These are phyloP conservation scores for Cherax quadricarinatus DNA, from an alignment of 1,140 invertebrate species.

Conservation along the genomic window DNA sequence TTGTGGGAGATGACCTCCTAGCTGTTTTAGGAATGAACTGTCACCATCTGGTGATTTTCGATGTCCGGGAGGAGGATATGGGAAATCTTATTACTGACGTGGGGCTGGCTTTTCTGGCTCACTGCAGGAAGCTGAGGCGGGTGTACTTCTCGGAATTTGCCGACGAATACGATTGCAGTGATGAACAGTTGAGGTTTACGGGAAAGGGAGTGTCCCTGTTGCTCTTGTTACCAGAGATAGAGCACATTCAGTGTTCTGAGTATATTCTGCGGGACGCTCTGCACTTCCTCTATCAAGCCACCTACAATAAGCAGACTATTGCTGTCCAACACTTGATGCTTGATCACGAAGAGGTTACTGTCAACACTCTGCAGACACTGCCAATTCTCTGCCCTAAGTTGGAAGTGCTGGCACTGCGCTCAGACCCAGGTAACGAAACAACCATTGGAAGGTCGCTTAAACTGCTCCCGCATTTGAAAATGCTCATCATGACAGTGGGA, in stretches of 20 bases:
- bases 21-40: slow-evolving; percentile 55
- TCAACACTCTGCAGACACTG: slow-evolving; percentile 39
- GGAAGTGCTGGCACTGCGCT: slow-evolving; percentile 30
- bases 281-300: slow-evolving; percentile 48
- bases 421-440: slow-evolving; percentile 23
- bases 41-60: slow-evolving; percentile 28
- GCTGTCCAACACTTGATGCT: slow-evolving; percentile 29
- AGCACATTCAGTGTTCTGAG: slow-evolving; percentile 48
- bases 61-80: slow-evolving; percentile 46
- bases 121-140: slow-evolving; percentile 40
- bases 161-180: slow-evolving; percentile 38
- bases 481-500: slow-evolving; percentile 28
- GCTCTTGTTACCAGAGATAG: slow-evolving; percentile 38
- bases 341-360: slow-evolving; percentile 44
- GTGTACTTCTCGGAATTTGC: slow-evolving; percentile 44
- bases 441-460: slow-evolving; percentile 26
- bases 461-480: not conserved
- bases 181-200: slow-evolving; percentile 40
- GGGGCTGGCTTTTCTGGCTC: slow-evolving; percentile 40
- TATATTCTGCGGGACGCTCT: slow-evolving; percentile 54
- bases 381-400: slow-evolving; percentile 51
- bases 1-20: slow-evolving; percentile 50
- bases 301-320: slow-evolving; percentile 26
- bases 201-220: slow-evolving; percentile 46
- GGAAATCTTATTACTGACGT: slow-evolving; percentile 43